Evolutionary conservation across 2,888 invertebrate genomes (phyloP), one percentile per base, ranked within the genome.

Genomic region (Sussaba pulchella): DNA sequence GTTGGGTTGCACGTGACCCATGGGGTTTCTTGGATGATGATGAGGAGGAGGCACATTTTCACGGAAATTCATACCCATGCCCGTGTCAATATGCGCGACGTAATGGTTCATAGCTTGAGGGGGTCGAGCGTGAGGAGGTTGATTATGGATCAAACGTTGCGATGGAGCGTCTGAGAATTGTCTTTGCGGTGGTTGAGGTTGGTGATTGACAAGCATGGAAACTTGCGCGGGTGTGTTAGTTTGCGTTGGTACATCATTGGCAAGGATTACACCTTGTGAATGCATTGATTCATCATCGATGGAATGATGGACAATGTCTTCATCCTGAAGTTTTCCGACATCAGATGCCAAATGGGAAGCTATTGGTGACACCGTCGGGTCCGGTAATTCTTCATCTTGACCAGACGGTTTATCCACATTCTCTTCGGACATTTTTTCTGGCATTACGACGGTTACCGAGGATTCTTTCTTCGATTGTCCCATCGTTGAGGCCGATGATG

Each of bases 371-470:
- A 6, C 8, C 31, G 26, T 2, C 10, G 41, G 8, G 12, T 24
- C 17, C 24, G 24, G 0, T 21, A 1, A 1, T 14, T 54, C 26
- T 31, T 70, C 70, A 10, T 57, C 19, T 9, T 6, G 12, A 9
- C 2, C 26, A 57, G 41, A 24, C 10, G 57, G 3, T 12, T 17
- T 31, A 17, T 9, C 43, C 19, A 2, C 1, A n/a, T 80, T 86
- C n/a, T 71, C 83, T 6, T 85, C 84, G 1, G 81, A 39, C 47
- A 89, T 88, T 54, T 88, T 89, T 0, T 83, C 83, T 8, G 89
- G 88, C 87, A 89, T 88, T 1, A 89, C 87, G 0, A 89, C 86
- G 0, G 89, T 76, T n/a, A 89, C 86, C 0, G 87, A 82, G 0
- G 71, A 83, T 2, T 79, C 84, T 3, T 81, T 83, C 24, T 77